Evolutionary conservation across 2,797 vertebrate species (phyloP).

Genomic region (Pangasius sanitwongsei): DNA sequence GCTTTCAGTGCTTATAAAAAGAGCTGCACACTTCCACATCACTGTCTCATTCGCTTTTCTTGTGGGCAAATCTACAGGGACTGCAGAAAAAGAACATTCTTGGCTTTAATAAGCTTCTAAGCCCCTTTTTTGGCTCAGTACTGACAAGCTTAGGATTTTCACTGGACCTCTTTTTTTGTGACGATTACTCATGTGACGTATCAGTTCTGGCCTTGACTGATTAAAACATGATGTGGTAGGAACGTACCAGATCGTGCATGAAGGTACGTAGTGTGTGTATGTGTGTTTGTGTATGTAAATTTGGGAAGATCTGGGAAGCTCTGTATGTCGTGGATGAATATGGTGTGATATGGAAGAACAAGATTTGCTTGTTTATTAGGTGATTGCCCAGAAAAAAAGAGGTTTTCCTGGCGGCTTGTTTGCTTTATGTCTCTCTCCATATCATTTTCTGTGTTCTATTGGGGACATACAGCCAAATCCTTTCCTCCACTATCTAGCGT

Average conservation of each 20-base stretch:
- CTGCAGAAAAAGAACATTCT: background rate
- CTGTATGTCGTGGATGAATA: slow-evolving; percentile 5
- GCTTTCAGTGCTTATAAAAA: background rate
- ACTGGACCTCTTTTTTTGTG: slow-evolving; percentile 32
- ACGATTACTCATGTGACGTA: slow-evolving; percentile 41
- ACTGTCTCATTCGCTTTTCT: background rate
- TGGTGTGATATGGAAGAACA: background rate
- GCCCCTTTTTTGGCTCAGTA: background rate
- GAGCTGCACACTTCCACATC: background rate
- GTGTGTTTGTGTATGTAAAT: background rate
- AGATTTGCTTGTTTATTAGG: background rate
- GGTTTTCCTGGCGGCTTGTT: background rate
- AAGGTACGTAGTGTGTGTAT: slow-evolving; percentile 29
- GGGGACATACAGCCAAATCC: background rate
- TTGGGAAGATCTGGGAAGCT: background rate
- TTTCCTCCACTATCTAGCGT: slow-evolving; percentile 20
- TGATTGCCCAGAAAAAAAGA: background rate
- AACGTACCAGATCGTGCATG: background rate
- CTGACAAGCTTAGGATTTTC: slow-evolving; percentile 22
- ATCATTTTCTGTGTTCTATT: slow-evolving; percentile 19
- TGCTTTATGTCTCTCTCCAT: slow-evolving; percentile 7
- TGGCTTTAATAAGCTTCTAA: background rate
- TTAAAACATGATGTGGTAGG: background rate
- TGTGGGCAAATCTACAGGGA: background rate
- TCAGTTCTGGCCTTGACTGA: slow-evolving; percentile 22